Conservation (phyloP, 1,140 invertebrate species). For the Rhagoletis zephyria region DNA sequence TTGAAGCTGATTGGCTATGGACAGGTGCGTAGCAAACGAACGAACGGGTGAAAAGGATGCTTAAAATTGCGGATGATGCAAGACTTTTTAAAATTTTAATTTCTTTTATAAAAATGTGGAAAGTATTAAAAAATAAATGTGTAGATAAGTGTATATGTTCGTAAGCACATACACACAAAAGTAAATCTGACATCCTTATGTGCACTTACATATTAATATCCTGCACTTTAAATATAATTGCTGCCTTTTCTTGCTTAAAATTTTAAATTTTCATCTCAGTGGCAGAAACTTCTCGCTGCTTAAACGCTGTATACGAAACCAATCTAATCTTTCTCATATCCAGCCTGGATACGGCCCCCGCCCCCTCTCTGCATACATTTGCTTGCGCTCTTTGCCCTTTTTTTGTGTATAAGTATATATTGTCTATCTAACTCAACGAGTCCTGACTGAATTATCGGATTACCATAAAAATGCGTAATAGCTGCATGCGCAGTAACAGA, state of each 20-base stretch:
- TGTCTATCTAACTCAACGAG: conserved; percentile 32
- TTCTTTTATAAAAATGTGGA: too few relatives aligned
- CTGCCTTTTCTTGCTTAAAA: too few relatives aligned
- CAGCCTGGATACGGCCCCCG: not conserved
- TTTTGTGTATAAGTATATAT: not conserved
- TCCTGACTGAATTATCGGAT: conserved; percentile 49
- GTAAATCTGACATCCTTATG: not conserved
- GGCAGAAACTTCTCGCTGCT: not conserved
- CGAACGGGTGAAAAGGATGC: not conserved
- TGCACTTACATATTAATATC: not conserved
- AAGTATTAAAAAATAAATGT: too few relatives aligned
- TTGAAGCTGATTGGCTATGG: not conserved
- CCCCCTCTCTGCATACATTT: too few relatives aligned
- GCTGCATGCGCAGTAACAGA: conserved; percentile 51
- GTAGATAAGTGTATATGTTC: not conserved
- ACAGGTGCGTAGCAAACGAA: not conserved
- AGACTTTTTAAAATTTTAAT: too few relatives aligned
- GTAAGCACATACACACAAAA: too few relatives aligned
- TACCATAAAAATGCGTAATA: conserved; percentile 56
- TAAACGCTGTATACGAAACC: not conserved
- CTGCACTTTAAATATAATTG: not conserved
- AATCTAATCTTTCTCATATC: not conserved
- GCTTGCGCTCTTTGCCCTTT: not conserved
- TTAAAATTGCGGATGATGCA: not conserved
- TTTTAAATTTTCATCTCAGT: not conserved